These are phyloP conservation scores for Tillus elongatus DNA, from an alignment of 2,888 invertebrate species.

Conservation along the genomic window DNA sequence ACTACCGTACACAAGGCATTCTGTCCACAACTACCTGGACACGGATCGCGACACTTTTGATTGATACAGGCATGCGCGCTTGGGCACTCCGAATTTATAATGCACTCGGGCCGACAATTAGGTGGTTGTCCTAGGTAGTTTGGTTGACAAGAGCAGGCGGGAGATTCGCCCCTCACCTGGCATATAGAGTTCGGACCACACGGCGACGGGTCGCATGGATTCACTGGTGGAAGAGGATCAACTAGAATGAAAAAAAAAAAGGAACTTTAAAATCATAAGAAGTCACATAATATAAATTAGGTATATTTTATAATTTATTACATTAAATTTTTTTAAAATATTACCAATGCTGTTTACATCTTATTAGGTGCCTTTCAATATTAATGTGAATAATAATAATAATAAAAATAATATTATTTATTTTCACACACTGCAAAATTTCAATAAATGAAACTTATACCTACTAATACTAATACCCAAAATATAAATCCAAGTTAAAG, in stretches of 20 bases:
- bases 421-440: too few species aligned
- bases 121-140: conserved; percentile 55
- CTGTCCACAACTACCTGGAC: conserved; percentile 54
- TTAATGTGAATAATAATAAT: too few species aligned
- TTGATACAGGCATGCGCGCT: conserved; percentile 59
- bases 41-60: conserved; percentile 64
- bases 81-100: conserved; percentile 60
- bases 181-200: conserved; percentile 54
- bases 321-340: too few species aligned
- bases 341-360: too few species aligned
- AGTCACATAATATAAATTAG: background rate
- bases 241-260: conserved; percentile 22
- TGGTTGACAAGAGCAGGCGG: conserved; percentile 53
- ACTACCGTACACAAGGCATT: conserved; percentile 61
- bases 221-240: conserved; percentile 35
- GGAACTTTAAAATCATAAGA: background rate
- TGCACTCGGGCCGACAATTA: conserved; percentile 62
- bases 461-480: too few species aligned
- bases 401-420: too few species aligned
- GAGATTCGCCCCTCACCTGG: conserved; percentile 39
- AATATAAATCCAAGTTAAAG: too few species aligned
- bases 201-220: conserved; percentile 59
- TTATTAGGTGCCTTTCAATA: too few species aligned
- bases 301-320: background rate
- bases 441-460: too few species aligned